Evolutionary conservation across 2,113 vertebrate genomes (phyloP).

Genomic region (Ophiodon elongatus): DNA sequence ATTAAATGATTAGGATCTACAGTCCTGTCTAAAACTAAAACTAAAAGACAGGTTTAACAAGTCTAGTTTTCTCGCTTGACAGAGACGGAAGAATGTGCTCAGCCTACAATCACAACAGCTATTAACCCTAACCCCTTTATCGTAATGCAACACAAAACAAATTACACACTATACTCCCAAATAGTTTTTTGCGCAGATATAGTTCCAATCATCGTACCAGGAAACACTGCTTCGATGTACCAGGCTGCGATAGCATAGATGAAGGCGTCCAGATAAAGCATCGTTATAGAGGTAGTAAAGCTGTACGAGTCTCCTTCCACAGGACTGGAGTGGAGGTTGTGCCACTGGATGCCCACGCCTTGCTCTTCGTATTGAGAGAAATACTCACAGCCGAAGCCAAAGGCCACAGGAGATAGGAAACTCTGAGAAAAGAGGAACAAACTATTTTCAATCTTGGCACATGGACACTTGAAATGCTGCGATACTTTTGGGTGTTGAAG

Average conservation of each 20-base stretch:
- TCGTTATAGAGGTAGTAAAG: constrained; percentile 82
- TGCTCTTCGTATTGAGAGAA: constrained; percentile 93
- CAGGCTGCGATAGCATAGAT: constrained; percentile 88
- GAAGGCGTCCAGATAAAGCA: constrained; percentile 89
- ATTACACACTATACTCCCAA: neutral
- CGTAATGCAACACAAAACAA: neutral
- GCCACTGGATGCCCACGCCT: constrained; percentile 92
- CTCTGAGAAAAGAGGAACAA: constrained; percentile 80
- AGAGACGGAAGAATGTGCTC: neutral
- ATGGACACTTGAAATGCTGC: neutral
- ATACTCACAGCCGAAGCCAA: constrained; percentile 93
- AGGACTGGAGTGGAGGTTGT: constrained; percentile 85
- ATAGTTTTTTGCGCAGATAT: neutral
- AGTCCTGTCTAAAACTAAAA: neutral
- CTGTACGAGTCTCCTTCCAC: constrained; percentile 88
- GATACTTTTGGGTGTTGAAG: neutral
- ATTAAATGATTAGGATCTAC: neutral
- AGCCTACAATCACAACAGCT: neutral
- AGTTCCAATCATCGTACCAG: constrained; percentile 80
- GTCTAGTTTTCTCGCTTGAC: neutral
- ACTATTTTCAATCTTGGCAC: neutral
- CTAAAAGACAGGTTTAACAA: neutral
- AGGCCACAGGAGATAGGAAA: constrained; percentile 93
- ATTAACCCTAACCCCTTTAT: neutral
- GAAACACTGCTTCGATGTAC: constrained; percentile 92